phyloP scores from a whole-genome alignment of 2,113 vertebrate species.

The Salvator merianae region DNA sequence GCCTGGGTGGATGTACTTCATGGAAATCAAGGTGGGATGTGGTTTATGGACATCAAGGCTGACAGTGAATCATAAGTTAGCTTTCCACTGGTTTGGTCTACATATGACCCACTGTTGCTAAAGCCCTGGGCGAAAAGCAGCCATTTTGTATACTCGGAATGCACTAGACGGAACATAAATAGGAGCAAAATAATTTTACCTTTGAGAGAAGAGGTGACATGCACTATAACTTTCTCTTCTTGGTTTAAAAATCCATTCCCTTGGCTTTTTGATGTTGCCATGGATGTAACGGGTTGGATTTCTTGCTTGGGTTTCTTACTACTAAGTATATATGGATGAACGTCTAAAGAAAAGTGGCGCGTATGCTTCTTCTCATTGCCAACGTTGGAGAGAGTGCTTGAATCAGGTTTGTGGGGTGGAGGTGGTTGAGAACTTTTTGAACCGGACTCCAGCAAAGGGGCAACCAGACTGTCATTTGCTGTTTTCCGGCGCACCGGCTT shows the following conservation, averaged over 20 bases:
- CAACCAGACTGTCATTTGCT: constrained; percentile 86
- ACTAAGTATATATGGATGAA: constrained; percentile 93
- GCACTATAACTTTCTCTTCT: constrained; percentile 70
- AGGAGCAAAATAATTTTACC: constrained; percentile 66
- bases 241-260: constrained; percentile 83
- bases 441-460: constrained; percentile 85
- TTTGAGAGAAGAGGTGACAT: constrained; percentile 73
- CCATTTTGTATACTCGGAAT: neutral
- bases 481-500: constrained; percentile 91
- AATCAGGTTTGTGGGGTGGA: constrained; percentile 73
- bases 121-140: neutral
- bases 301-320: constrained; percentile 90
- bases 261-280: constrained; percentile 85
- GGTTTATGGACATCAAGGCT: too few relatives aligned
- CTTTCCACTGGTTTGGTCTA: too few relatives aligned
- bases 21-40: too few relatives aligned
- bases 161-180: neutral
- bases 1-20: too few relatives aligned
- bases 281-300: constrained; percentile 71
- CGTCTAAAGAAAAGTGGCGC: constrained; percentile 94
- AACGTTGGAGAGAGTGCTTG: constrained; percentile 50
- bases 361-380: constrained; percentile 89
- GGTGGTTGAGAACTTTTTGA: constrained; percentile 85
- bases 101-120: too few relatives aligned
- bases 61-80: too few relatives aligned